Base-by-base conservation (phyloP, 1,140 invertebrate genomes). In the Cryptotermes secundus region DNA sequence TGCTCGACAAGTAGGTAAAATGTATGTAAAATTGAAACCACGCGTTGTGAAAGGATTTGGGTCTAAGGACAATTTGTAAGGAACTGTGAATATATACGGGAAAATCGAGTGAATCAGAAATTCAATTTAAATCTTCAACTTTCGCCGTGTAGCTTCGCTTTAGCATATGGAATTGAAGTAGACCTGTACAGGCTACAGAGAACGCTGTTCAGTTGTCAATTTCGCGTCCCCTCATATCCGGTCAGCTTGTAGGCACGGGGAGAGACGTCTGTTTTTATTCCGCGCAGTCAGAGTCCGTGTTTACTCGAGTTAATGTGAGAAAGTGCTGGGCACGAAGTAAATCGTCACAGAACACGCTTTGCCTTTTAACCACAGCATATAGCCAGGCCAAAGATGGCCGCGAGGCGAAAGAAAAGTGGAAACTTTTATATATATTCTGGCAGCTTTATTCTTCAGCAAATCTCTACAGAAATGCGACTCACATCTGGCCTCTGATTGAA, bases 231-330 rank as follows among this genome's bases (percentile, higher is more conserved):
- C 26, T 31, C 59, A 72, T 72, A 72, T 72, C 59, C 59, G 59
- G 59, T 72, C 59, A 72, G n/a, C 59, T 31, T 72, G 59, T 0
- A n/a, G 59, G 26, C 59, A 6, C 10, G n/a, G 59, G n/a, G n/a
- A n/a, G n/a, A 72, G 59, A 9, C 7, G 59, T 72, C 59, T 31
- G 59, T 31, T n/a, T 72, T 72, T 72, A 72, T 31, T 72, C 26
- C 59, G 31, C 59, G n/a, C 31, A 14, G 59, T 16, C 59, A 72
- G 26, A 31, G 26, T 16, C 59, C n/a, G n/a, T 72, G 59, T 72
- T 72, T 72, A 72, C 59, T 72, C n/a, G 59, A 31, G 59, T 72
- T 72, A 72, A 72, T 72, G 59, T 72, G 59, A 72, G 59, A 72
- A n/a, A 72, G 59, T 72, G 59, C 59, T 31, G 59, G n/a, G 6